phyloP scores from a whole-genome alignment of 23 tunicate genomes.

The Ciona savignyi region DNA sequence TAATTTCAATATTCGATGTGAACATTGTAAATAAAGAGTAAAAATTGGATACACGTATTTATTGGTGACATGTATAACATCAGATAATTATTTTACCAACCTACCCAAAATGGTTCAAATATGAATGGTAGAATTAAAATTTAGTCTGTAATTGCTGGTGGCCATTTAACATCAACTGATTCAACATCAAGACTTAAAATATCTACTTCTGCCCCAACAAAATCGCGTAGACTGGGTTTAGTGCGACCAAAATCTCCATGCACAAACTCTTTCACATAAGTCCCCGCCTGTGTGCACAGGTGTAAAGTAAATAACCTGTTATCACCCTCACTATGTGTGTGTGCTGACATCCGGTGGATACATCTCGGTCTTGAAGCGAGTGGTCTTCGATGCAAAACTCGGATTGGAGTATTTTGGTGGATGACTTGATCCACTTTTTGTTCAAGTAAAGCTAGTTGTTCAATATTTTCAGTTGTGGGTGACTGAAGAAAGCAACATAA shows the following conservation, averaged over 20 bases:
- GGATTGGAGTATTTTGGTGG: conserved; percentile 76
- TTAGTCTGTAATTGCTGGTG: too few relatives aligned
- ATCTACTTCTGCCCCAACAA: conserved; percentile 65
- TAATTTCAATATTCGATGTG: too few relatives aligned
- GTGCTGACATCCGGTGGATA: conserved; percentile 27
- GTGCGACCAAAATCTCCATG: conserved; percentile 96
- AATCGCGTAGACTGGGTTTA: conserved; percentile 46
- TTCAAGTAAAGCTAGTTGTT: conserved; percentile 15
- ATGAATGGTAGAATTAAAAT: too few relatives aligned
- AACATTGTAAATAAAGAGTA: too few relatives aligned
- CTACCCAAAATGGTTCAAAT: too few relatives aligned
- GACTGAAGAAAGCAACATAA: conserved; percentile 34
- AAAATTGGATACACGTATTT: too few relatives aligned
- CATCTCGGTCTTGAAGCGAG: conserved; percentile 30
- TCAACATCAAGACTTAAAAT: conserved; percentile 79
- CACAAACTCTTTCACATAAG: conserved; percentile 97
- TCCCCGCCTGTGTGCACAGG: conserved; percentile 90
- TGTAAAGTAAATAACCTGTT: conserved; percentile 33
- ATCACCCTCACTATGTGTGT: neutral
- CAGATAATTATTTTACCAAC: too few relatives aligned
- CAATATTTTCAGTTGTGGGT: conserved; percentile 10
- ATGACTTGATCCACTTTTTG: conserved; percentile 22
- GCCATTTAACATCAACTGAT: conserved; percentile 83
- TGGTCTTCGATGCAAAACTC: conserved; percentile 91
- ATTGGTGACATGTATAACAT: too few relatives aligned